These are phyloP conservation scores for Drosophila parthenogenetica DNA, from an alignment of 2,888 invertebrate genomes.

Conservation along the genomic window DNA sequence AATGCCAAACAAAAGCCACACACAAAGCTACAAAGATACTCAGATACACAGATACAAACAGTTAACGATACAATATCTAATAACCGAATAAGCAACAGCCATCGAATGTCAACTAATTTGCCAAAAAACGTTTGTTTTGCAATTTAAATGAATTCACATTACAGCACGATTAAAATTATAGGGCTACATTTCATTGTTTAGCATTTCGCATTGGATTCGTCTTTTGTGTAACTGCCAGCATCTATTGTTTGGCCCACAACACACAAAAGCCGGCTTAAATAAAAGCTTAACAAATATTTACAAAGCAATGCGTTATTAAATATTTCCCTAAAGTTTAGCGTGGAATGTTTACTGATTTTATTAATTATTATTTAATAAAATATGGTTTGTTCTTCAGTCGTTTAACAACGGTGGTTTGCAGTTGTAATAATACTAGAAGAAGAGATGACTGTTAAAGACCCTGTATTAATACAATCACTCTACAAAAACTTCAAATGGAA, in stretches of 20 bases:
- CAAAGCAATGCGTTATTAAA: background rate
- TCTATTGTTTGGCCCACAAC: slow-evolving; percentile 31
- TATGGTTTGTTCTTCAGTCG: too few relatives aligned
- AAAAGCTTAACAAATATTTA: slow-evolving; percentile 16
- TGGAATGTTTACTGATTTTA: background rate
- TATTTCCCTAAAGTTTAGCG: background rate
- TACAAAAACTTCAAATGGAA: too few relatives aligned
- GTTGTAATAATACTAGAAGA: too few relatives aligned
- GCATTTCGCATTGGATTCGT: slow-evolving; percentile 5
- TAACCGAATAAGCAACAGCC: slow-evolving; percentile 28
- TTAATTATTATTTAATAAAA: too few relatives aligned
- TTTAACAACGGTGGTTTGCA: too few relatives aligned
- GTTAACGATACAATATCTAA: slow-evolving; percentile 50
- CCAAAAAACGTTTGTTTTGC: slow-evolving; percentile 57
- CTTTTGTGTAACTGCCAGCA: slow-evolving; percentile 34
- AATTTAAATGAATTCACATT: slow-evolving; percentile 76
- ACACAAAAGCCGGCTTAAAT: slow-evolving; percentile 27
- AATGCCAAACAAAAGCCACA: slow-evolving; percentile 39
- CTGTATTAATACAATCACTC: too few relatives aligned
- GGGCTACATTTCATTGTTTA: slow-evolving; percentile 15
- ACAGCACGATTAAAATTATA: slow-evolving; percentile 57
- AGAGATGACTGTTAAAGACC: too few relatives aligned
- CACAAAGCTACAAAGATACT: slow-evolving; percentile 53
- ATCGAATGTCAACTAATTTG: slow-evolving; percentile 46
- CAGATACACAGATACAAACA: slow-evolving; percentile 58